A percentile compares a stretch with the other conserved stretches of the same genome.
These are phyloP conservation scores for Gymnothorax javanicus DNA, from an alignment of 2,797 vertebrate species.

Conservation along the genomic window DNA sequence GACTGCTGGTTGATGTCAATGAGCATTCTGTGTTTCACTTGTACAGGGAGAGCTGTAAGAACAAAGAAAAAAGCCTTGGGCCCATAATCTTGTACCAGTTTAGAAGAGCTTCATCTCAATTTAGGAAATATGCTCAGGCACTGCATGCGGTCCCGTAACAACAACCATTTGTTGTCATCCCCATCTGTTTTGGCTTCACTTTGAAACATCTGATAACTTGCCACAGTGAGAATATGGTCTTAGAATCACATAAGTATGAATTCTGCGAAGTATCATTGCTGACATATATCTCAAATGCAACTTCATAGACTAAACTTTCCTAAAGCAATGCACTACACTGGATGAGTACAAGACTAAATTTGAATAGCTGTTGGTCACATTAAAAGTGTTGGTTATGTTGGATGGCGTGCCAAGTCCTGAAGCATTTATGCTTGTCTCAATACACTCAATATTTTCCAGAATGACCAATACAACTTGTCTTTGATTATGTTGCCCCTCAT, in stretches of 20 bases:
- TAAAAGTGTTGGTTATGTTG: background rate
- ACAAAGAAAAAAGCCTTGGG: background rate
- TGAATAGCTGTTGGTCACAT: background rate
- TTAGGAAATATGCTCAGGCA: conserved; percentile 8
- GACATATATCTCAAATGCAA: background rate
- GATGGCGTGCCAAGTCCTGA: background rate
- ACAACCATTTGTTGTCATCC: conserved; percentile 2
- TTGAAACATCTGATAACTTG: conserved; percentile 13
- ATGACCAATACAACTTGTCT: background rate
- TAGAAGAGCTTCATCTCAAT: background rate
- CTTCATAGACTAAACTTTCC: background rate
- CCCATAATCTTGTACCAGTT: background rate
- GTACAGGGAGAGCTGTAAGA: background rate
- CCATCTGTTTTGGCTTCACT: conserved; percentile 25
- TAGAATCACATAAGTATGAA: background rate
- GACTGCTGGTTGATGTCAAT: background rate
- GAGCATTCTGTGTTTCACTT: no score
- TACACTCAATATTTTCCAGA: background rate
- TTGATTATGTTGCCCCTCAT: background rate
- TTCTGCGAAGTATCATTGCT: background rate
- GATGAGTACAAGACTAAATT: background rate
- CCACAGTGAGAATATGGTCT: background rate
- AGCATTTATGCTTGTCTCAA: background rate
- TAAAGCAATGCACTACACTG: background rate
- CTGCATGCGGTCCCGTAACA: background rate